phyloP scores from a whole-genome alignment of 2,113 vertebrate species.

The Trematocara nigrifrons region DNA sequence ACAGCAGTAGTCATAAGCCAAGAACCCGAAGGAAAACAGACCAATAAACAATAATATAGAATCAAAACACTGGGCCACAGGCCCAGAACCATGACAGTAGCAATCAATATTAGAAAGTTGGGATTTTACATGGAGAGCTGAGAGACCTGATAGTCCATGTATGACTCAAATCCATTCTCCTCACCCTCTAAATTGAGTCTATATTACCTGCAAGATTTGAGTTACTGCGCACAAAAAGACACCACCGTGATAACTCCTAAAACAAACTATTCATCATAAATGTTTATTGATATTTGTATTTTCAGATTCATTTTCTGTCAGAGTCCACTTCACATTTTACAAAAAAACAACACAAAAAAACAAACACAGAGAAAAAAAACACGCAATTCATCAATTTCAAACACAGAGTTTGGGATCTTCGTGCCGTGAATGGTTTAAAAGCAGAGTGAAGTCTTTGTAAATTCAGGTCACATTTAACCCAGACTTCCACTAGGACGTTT shows the following conservation, averaged over 20 bases:
- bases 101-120: not conserved
- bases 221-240: not conserved
- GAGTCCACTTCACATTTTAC: slow-evolving; percentile 1
- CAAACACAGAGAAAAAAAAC: not conserved
- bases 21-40: no score
- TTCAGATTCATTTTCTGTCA: not conserved
- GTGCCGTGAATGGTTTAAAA: not conserved
- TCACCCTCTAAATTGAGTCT: not conserved
- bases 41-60: no score
- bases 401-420: not conserved
- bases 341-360: not conserved
- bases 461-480: slow-evolving; percentile 6
- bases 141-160: not conserved
- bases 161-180: not conserved
- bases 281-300: slow-evolving; percentile 5
- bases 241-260: not conserved
- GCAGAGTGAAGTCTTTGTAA: not conserved
- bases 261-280: not conserved
- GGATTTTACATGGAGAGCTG: not conserved
- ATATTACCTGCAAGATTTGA: not conserved
- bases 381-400: not conserved
- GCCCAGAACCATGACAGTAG: not conserved
- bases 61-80: no score
- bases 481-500: not conserved
- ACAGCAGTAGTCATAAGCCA: no score